Base-by-base conservation (phyloP, 1,140 invertebrate species). In the Eriocheir sinensis region DNA sequence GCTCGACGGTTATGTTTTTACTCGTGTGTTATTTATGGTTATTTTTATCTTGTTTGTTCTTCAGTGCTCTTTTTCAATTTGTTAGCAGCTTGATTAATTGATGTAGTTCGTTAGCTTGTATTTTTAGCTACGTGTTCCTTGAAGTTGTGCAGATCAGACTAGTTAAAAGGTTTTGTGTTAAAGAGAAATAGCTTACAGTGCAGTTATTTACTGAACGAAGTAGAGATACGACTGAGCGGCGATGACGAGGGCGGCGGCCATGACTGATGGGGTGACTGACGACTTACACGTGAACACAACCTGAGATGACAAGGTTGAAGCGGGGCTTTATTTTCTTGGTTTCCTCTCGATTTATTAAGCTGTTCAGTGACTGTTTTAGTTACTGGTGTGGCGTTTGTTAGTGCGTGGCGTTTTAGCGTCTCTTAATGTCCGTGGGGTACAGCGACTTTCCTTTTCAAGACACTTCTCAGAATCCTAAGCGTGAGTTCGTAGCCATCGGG, bases 401-500 rank as follows among this genome's bases (percentile, higher is more conserved):
- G 0, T 41, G 81, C 34, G 81, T 41, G 81, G 81, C 81, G 81
- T n/a, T 44, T 90, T 60, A 34, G 89, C 89, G 34, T 92, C 34
- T 60, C 17, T 86, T 36, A 41, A 41, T 86, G 81, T 94, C 93
- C 93, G 93, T 92, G 89, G 89, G 93, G 93, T 94, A 94, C 89
- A 80, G 93, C 80, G 89, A 21, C 44, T 80, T 60, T 27, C 36
- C 21, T 21, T 72, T 72, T 72, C 60, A 72, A 72, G 17, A 17
- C 79, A 92, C 91, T 44, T 36, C 80, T 92, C 38, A 53, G 40
- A 44, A 81, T 32, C 30, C 30, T 21, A 92, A 32, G 32, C 34
- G 81, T 32, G n/a, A 32, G 41, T 81, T 38, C 32, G 44, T 60
- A 48, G 36, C 85, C 88, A 90, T 44, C 93, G 89, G 15, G 17